Conservation (phyloP, 2,888 invertebrate genomes). For the Sabellastarte sp. region DNA sequence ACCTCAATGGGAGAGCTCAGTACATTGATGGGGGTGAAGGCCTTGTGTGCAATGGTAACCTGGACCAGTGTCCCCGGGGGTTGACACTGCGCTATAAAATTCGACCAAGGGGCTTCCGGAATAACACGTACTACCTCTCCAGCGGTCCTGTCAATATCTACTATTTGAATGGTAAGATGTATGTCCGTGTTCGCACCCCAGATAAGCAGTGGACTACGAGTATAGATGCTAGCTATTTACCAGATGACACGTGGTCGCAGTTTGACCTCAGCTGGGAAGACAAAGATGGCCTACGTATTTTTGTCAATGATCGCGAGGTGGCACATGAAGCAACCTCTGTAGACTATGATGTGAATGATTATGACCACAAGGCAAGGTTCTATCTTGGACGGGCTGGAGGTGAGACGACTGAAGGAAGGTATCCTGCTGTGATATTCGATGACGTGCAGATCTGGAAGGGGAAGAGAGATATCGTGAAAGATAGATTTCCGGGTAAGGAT, state of each 20-base stretch:
- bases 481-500: too few species aligned
- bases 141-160: conserved; percentile 49
- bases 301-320: conserved; percentile 39
- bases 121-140: conserved; percentile 51
- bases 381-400: conserved; percentile 37
- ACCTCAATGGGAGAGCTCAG: conserved; percentile 44
- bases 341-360: neutral
- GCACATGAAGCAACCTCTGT: neutral
- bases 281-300: conserved; percentile 39
- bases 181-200: conserved; percentile 43
- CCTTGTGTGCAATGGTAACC: conserved; percentile 49
- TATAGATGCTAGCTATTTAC: conserved; percentile 33
- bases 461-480: conserved; percentile 32
- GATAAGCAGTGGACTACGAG: conserved; percentile 43
- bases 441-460: conserved; percentile 37
- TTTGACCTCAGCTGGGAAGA: conserved; percentile 51
- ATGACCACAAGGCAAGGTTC: conserved; percentile 16
- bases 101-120: conserved; percentile 37
- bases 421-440: conserved; percentile 41
- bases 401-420: conserved; percentile 34
- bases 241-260: conserved; percentile 37
- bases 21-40: conserved; percentile 47
- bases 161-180: conserved; percentile 45
- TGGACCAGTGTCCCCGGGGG: conserved; percentile 49
- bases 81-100: conserved; percentile 45